Conservation (phyloP, 2,797 vertebrate genomes). For the Synanceia verrucosa region DNA sequence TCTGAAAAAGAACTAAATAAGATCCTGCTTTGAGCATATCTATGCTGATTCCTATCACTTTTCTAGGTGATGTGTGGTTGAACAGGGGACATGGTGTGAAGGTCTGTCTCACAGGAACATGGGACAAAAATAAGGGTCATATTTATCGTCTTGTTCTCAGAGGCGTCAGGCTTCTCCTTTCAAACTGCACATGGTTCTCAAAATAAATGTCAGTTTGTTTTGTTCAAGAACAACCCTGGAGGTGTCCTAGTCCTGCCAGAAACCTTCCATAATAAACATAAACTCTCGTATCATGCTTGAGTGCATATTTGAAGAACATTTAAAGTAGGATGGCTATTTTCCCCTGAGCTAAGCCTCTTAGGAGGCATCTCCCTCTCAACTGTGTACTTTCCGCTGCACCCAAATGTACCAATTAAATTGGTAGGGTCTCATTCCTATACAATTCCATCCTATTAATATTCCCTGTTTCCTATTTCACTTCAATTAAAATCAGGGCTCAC, state of each 20-base stretch:
- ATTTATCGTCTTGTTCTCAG: neutral
- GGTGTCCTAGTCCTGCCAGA: slow-evolving; percentile 2
- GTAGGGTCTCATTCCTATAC: neutral
- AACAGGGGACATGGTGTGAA: neutral
- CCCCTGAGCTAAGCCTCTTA: neutral
- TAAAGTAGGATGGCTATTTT: neutral
- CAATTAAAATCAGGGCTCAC: neutral
- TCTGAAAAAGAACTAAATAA: slow-evolving; percentile 37
- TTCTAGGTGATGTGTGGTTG: slow-evolving; percentile 4
- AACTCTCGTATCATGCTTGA: neutral
- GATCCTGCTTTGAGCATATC: slow-evolving; percentile 39
- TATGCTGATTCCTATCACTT: slow-evolving; percentile 37
- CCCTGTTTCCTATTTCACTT: neutral
- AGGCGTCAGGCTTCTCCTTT: neutral
- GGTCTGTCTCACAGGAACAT: neutral
- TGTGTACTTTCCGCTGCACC: neutral
- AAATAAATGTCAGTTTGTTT: slow-evolving; percentile 4
- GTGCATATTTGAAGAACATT: neutral
- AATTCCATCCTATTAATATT: neutral
- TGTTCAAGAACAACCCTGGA: neutral
- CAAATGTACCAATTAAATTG: neutral
- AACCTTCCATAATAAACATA: neutral
- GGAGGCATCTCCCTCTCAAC: neutral
- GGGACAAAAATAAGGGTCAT: neutral
- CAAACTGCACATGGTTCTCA: neutral